phyloP scores from a whole-genome alignment of 1,140 invertebrate genomes.

The Anoplophora glabripennis region DNA sequence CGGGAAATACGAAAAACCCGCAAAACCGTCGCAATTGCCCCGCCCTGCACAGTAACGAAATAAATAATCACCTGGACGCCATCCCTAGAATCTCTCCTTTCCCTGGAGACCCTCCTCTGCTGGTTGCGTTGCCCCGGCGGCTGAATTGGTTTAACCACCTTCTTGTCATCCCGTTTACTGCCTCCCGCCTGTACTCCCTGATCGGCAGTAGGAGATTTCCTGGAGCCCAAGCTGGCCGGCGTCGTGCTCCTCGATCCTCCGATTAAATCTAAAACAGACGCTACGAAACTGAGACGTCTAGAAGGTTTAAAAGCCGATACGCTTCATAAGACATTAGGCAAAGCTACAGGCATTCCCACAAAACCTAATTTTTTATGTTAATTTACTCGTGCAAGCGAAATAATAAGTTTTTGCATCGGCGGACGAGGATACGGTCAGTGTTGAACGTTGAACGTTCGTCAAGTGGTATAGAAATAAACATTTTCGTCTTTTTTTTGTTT shows the following conservation, averaged over 20 bases:
- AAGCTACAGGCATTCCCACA: neutral
- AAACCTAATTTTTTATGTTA: neutral
- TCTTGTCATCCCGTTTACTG: conserved; percentile 38
- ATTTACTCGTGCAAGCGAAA: no score
- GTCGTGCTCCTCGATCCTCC: conserved; percentile 76
- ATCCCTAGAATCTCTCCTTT: conserved; percentile 41
- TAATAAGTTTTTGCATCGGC: no score
- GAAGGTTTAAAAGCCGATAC: neutral
- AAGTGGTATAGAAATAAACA: no score
- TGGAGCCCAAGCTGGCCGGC: conserved; percentile 63
- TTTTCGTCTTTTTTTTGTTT: no score
- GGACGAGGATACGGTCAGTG: no score
- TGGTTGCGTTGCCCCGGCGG: conserved; percentile 38
- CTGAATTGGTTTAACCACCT: conserved; percentile 42
- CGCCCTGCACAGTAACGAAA: neutral
- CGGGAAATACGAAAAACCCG: neutral
- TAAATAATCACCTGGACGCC: conserved; percentile 24
- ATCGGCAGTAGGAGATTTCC: conserved; percentile 80
- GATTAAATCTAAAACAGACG: conserved; percentile 73
- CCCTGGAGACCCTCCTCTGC: conserved; percentile 31
- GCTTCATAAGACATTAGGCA: neutral
- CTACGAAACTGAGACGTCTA: conserved; percentile 48
- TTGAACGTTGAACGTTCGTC: no score
- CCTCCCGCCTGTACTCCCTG: conserved; percentile 66
- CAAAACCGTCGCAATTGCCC: neutral